Percentiles rank a stretch among this genome's conserved stretches.
Evolutionary conservation across 2,113 vertebrate genomes (phyloP).

Genomic region (Puma concolor): DNA sequence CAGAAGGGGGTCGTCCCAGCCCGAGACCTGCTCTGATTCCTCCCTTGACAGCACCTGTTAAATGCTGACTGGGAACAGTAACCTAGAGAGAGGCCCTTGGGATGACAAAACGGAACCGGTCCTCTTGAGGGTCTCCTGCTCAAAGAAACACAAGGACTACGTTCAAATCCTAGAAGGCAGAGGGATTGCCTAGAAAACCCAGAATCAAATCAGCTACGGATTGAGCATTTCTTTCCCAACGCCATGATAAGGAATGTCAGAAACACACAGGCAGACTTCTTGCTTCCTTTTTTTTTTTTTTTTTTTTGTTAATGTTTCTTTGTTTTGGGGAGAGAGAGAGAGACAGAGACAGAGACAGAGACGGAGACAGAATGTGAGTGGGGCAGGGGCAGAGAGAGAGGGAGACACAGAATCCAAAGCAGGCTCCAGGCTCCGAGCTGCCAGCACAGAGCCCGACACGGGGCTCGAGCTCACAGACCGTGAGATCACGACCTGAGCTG

Average conservation of each 20-base stretch:
- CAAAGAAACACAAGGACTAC: not conserved
- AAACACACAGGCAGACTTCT: not conserved
- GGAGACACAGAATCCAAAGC: no score
- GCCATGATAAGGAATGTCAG: accelerated
- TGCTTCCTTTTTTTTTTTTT: no score
- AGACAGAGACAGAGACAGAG: no score
- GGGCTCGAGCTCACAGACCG: no score
- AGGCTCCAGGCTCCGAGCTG: no score
- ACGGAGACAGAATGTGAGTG: no score
- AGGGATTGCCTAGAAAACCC: not conserved
- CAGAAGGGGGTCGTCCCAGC: not conserved
- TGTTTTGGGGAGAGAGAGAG: no score
- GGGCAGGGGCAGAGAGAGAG: no score
- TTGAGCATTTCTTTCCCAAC: not conserved
- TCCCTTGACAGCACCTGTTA: not conserved
- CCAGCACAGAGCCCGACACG: no score
- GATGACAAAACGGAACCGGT: not conserved
- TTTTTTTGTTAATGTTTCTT: no score
- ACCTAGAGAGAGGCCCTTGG: not conserved
- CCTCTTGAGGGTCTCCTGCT: not conserved
- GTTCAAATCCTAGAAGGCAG: not conserved
- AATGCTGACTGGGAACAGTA: not conserved
- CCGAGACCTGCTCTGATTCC: not conserved
- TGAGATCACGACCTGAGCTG: no score
- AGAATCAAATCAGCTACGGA: not conserved